These are phyloP conservation scores for Drosophila putrida DNA, from an alignment of 2,888 invertebrate genomes.

Conservation along the genomic window DNA sequence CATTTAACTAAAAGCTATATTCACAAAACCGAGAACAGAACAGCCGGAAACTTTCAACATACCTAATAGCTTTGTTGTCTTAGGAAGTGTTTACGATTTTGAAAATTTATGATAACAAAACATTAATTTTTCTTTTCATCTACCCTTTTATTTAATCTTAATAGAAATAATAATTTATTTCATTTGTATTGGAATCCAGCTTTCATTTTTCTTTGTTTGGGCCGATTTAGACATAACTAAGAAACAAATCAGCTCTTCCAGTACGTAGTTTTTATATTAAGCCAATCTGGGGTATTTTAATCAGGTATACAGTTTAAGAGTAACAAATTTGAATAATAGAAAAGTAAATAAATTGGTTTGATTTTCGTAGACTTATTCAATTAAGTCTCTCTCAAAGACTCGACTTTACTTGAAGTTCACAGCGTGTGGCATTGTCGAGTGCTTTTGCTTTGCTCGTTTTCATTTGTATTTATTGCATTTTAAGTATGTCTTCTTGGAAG, in stretches of 20 bases:
- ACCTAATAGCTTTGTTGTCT: no score
- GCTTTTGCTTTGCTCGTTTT: conserved; percentile 21
- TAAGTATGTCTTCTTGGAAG: conserved; percentile 52
- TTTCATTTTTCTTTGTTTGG: no score
- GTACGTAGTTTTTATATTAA: background rate
- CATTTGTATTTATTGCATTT: conserved; percentile 63
- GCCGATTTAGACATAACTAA: background rate
- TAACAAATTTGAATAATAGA: background rate
- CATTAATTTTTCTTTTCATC: no score
- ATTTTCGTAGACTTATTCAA: background rate
- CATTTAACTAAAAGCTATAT: no score
- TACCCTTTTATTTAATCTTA: no score
- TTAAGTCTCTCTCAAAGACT: background rate
- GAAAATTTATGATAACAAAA: no score
- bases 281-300: background rate
- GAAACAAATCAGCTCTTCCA: background rate
- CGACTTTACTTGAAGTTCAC: background rate
- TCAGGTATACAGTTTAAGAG: background rate
- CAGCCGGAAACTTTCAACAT: no score
- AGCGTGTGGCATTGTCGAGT: conserved; percentile 11
- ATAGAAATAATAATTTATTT: no score
- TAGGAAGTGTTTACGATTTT: no score
- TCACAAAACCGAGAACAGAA: no score
- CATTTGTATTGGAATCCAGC: no score
- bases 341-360: background rate